Percentiles rank a stretch among this genome's conserved stretches.
Evolutionary conservation across 1,140 invertebrate species (phyloP).

Genomic region (Calosoma granatense): DNA sequence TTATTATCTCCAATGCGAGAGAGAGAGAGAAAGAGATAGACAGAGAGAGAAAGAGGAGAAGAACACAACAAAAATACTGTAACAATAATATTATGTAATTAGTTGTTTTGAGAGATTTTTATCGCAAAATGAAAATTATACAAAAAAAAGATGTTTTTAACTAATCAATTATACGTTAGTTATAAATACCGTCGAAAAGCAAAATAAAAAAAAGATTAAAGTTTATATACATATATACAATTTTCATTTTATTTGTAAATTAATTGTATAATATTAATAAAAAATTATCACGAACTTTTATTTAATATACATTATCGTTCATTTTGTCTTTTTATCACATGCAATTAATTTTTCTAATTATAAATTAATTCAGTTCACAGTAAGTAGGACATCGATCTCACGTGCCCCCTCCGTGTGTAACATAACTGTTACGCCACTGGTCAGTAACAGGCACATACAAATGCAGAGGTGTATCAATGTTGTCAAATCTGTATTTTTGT

Average conservation of each 20-base stretch:
- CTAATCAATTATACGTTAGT: not conserved
- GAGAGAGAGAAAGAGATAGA: too few relatives aligned
- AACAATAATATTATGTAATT: too few relatives aligned
- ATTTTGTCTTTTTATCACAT: not conserved
- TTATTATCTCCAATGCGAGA: too few relatives aligned
- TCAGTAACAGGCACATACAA: too few relatives aligned
- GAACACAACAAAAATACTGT: too few relatives aligned
- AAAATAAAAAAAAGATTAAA: conserved; percentile 17
- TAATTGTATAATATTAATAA: conserved; percentile 35
- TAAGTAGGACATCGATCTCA: not conserved
- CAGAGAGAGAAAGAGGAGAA: too few relatives aligned
- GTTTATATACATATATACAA: conserved; percentile 32
- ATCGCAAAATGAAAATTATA: too few relatives aligned
- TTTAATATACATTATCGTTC: not conserved
- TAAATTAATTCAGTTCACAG: not conserved
- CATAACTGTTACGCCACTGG: not conserved
- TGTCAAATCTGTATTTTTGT: not conserved
- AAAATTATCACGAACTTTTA: conserved; percentile 14
- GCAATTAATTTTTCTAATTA: not conserved
- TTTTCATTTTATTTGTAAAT: conserved; percentile 38
- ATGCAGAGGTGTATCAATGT: not conserved
- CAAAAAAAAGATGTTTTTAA: conserved; percentile 1
- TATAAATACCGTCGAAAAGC: not conserved
- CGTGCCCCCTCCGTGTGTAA: not conserved
- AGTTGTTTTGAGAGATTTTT: too few relatives aligned